These are phyloP conservation scores for Agrenia bidenticulata DNA, from an alignment of 2,888 invertebrate species.

Conservation along the genomic window DNA sequence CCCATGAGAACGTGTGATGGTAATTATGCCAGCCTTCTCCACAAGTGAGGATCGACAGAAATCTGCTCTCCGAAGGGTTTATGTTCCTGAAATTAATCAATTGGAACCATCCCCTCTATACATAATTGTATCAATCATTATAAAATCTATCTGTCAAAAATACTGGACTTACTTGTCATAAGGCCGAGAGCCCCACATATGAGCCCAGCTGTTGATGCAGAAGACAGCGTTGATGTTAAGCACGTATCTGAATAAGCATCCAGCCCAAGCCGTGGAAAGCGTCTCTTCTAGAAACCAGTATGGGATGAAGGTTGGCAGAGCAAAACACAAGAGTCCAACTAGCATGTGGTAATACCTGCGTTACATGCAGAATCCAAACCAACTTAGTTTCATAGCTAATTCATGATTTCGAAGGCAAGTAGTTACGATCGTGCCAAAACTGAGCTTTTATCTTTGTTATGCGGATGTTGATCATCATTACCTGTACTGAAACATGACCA, in stretches of 20 bases:
- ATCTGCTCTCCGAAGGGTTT: slow-evolving; percentile 41
- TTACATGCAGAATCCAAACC: too few species aligned
- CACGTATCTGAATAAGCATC: slow-evolving; percentile 75
- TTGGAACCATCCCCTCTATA: too few species aligned
- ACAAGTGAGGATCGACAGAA: too few species aligned
- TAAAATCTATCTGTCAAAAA: too few species aligned
- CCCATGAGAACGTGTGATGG: slow-evolving; percentile 40
- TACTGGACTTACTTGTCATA: slow-evolving; percentile 64
- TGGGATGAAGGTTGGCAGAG: slow-evolving; percentile 68
- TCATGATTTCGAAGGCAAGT: too few species aligned
- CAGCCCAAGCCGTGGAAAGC: slow-evolving; percentile 75
- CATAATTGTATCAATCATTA: too few species aligned
- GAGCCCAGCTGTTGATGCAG: slow-evolving; percentile 89
- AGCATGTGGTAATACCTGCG: slow-evolving; percentile 25
- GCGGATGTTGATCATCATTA: too few species aligned
- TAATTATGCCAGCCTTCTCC: too few species aligned
- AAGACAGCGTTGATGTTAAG: slow-evolving; percentile 86
- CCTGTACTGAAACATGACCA: slow-evolving; percentile 84
- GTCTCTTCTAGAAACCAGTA: slow-evolving; percentile 80
- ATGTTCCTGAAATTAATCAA: slow-evolving; percentile 29
- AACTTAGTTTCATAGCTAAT: too few species aligned
- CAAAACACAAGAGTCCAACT: slow-evolving; percentile 20
- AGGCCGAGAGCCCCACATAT: slow-evolving; percentile 78
- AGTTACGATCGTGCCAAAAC: too few species aligned
- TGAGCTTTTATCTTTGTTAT: too few species aligned